A percentile compares a stretch with the other conserved stretches of the same genome.
These are phyloP conservation scores for Crax fasciolata DNA, from an alignment of 2,797 vertebrate species.

Conservation along the genomic window DNA sequence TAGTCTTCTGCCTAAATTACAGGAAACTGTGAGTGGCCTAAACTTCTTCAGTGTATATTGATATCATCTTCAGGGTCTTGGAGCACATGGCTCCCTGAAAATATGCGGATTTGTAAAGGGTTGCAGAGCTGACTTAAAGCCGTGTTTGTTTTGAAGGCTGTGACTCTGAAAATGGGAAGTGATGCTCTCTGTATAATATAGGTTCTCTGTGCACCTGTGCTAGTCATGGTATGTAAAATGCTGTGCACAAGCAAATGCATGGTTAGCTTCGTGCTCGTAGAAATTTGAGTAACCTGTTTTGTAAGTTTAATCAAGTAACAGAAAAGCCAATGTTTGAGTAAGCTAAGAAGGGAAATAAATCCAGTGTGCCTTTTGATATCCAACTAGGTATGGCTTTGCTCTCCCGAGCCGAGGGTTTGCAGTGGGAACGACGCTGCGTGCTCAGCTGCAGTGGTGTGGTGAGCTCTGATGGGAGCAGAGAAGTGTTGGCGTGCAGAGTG, in stretches of 20 bases:
- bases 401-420: neutral
- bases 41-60: neutral
- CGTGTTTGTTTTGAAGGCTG: neutral
- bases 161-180: neutral
- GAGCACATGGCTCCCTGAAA: neutral
- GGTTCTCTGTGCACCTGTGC: neutral
- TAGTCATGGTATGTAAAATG: neutral
- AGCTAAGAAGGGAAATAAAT: neutral
- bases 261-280: neutral
- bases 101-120: neutral
- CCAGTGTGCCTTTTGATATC: neutral
- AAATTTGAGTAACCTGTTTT: neutral
- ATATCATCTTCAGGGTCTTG: neutral
- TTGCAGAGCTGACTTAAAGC: neutral
- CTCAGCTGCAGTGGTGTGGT: neutral
- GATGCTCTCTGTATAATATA: neutral
- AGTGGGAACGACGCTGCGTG: neutral
- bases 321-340: neutral
- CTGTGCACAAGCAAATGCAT: neutral
- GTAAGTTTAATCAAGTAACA: neutral
- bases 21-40: neutral
- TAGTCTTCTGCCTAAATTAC: neutral
- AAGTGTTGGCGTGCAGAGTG: neutral
- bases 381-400: neutral
- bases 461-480: slow-evolving; percentile 1